Evolutionary conservation across 2,797 vertebrate genomes (phyloP).

Genomic region (Glyptemys insculpta): DNA sequence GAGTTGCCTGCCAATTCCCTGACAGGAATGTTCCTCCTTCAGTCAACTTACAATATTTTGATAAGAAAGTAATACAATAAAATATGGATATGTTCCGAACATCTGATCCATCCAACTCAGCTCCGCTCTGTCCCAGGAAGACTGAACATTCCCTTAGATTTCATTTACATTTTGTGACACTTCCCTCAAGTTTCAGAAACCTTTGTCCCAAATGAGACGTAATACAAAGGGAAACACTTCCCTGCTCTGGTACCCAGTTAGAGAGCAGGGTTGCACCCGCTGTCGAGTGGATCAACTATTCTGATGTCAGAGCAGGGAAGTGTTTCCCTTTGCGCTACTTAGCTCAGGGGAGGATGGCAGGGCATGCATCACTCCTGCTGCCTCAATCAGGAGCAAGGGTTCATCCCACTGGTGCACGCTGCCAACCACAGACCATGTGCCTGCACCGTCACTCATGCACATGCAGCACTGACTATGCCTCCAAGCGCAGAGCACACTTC

Average conservation of each 20-base stretch:
- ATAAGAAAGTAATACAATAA: background rate
- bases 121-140: background rate
- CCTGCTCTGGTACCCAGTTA: background rate
- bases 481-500: background rate
- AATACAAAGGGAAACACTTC: background rate
- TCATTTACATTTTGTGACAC: background rate
- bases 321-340: background rate
- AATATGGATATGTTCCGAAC: constrained; percentile 13
- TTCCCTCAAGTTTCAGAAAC: background rate
- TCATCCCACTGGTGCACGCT: background rate
- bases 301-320: background rate
- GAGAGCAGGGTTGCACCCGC: fast-evolving
- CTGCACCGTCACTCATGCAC: background rate
- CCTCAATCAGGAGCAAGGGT: background rate
- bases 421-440: background rate
- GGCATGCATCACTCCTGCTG: background rate
- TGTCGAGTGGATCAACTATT: background rate
- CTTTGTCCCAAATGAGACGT: background rate
- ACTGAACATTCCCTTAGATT: background rate
- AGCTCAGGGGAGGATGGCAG: background rate
- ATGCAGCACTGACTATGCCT: background rate
- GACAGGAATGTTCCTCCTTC: constrained; percentile 37
- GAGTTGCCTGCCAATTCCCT: constrained; percentile 13
- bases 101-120: background rate
- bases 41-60: background rate